These are phyloP conservation scores for Andrena marginata DNA, from an alignment of 2,888 invertebrate species.

Conservation along the genomic window DNA sequence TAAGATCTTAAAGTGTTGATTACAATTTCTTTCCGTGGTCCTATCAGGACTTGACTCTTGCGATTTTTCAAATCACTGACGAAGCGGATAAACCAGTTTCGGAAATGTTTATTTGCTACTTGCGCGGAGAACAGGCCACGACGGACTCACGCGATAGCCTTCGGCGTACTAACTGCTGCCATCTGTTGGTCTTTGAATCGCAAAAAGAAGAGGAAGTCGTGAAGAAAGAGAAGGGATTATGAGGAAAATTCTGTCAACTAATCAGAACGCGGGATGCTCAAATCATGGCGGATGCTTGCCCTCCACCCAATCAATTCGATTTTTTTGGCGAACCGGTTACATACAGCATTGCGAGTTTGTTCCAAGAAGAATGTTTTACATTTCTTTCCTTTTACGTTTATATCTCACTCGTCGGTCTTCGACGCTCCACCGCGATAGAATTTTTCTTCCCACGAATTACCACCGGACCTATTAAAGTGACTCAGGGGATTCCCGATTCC, in stretches of 20 bases:
- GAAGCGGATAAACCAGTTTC: conserved; percentile 51
- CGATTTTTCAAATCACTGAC: conserved; percentile 39
- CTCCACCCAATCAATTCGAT: background rate
- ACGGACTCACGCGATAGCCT: background rate
- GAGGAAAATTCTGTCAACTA: conserved; percentile 40
- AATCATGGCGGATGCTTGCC: background rate
- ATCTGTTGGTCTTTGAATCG: conserved; percentile 21
- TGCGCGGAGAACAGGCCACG: background rate
- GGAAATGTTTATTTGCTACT: conserved; percentile 37
- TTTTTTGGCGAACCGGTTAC: background rate
- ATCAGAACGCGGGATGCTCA: background rate
- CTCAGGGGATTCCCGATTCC: conserved; percentile 20
- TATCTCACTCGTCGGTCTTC: no score
- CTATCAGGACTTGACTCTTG: background rate
- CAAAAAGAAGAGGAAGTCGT: conserved; percentile 21
- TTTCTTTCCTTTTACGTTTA: no score
- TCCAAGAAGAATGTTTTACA: background rate
- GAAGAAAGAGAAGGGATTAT: conserved; percentile 35
- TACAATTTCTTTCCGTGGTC: no score
- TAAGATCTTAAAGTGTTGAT: background rate
- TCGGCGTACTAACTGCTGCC: conserved; percentile 43
- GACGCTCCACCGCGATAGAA: no score
- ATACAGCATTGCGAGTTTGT: background rate
- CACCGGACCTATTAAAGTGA: background rate
- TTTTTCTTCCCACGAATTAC: no score